Base-by-base conservation (phyloP, 2,113 vertebrate species). In the Marcusenius ussheri region DNA sequence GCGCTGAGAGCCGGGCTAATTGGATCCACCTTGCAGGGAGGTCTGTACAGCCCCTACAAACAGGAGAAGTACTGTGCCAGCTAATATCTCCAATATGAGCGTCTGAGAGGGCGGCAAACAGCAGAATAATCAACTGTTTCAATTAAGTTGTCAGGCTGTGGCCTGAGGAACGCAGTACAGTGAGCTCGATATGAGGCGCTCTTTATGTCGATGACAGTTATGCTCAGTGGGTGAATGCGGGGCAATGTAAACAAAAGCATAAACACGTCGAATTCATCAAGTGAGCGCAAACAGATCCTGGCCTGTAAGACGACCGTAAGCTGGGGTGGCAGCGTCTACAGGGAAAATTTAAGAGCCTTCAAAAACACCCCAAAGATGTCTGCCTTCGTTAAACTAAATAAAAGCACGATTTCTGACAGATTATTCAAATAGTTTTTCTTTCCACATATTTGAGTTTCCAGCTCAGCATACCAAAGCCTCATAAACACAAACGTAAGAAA, bases 121-220 rank as follows among this genome's bases (percentile, higher is more conserved):
- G 89, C 91, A 90, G 86, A 91, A 90, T 91, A 83, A 90, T 92
- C 80, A 88, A 92, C 89, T 88, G 88, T 89, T 90, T 84, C 92
- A 92, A 91, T 91, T 92, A 93, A 47, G 46, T 77, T 92, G 90
- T 89, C 89, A 92, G 92, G 91, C 90, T 88, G 87, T 50, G 89
- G 77, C 88, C 13, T 80, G n/a, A 56, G 88, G 88, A 87, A 92
- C 49, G 87, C 90, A 27, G 51, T 10, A 89, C 87, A 89, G 88
- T 83, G 83, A 53, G 66, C 49, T n/a, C 84, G 88, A 92, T 90
- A 86, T 53, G 89, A 90, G 83, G 56, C 49, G 53, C 89, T 56
- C 89, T 90, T 91, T 85, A 90, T 88, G 86, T 45, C 53, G 66
- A 70, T 90, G 89, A 58, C 10, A 85, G 83, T 80, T 86, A 58